Evolutionary conservation across 2,113 vertebrate genomes (phyloP).

Genomic region (Pluvianellus socialis): DNA sequence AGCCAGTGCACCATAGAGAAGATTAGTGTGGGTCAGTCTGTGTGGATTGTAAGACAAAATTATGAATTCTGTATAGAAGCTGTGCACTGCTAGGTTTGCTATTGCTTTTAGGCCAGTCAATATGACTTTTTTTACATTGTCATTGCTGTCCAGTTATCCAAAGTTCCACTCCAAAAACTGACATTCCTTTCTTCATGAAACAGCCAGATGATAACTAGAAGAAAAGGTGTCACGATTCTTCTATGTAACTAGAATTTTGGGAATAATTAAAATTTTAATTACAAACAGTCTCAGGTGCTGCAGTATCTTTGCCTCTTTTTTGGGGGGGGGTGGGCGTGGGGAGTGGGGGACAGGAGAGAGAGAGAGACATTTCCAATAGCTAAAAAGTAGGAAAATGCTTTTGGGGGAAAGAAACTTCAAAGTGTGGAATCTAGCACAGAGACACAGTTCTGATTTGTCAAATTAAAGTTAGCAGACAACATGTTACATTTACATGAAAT

Average conservation of each 20-base stretch:
- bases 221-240: not conserved
- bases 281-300: not conserved
- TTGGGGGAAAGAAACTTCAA: not conserved
- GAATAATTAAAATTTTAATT: constrained; percentile 12
- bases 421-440: not conserved
- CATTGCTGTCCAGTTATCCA: not conserved
- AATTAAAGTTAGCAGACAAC: not conserved
- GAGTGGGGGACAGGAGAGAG: not conserved
- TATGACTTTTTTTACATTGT: not conserved
- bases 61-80: not conserved
- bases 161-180: not conserved
- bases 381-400: not conserved
- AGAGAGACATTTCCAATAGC: not conserved
- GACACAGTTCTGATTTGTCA: not conserved
- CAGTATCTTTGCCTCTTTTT: not conserved
- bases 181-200: not conserved
- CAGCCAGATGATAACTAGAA: not conserved
- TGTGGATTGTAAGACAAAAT: not conserved
- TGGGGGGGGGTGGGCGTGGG: accelerated
- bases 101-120: not conserved
- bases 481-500: not conserved
- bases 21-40: not conserved
- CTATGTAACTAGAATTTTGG: not conserved
- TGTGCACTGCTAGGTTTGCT: not conserved
- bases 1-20: not conserved